Evolutionary conservation across 2,888 invertebrate genomes (phyloP).

Genomic region (Nephrotoma appendiculata): DNA sequence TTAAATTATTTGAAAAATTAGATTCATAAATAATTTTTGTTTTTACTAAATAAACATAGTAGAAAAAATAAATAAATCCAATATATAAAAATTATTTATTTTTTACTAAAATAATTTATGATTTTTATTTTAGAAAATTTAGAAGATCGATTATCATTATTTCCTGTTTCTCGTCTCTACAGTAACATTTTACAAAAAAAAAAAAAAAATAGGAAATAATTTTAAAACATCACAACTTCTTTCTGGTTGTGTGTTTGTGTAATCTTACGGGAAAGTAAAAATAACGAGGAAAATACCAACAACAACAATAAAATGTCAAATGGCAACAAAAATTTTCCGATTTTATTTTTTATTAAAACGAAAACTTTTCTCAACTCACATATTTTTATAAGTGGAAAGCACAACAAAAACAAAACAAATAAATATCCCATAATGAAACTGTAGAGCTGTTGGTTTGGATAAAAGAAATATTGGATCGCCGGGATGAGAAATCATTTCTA

Average conservation of each 20-base stretch:
- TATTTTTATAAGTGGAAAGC: not conserved
- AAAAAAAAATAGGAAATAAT: too few species aligned
- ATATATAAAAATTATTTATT: not conserved
- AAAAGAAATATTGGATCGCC: not conserved
- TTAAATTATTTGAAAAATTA: not conserved
- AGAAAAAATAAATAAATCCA: not conserved
- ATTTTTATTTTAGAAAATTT: not conserved
- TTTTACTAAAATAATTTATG: not conserved
- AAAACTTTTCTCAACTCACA: not conserved
- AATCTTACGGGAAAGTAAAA: not conserved
- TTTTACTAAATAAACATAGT: not conserved
- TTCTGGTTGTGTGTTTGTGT: not conserved
- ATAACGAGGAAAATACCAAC: not conserved
- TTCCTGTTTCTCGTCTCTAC: not conserved
- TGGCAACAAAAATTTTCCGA: not conserved
- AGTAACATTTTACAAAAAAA: not conserved
- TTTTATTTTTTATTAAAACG: not conserved
- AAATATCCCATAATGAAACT: not conserved
- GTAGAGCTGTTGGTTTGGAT: not conserved
- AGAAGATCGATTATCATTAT: not conserved
- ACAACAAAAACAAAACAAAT: not conserved
- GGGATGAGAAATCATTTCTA: not conserved
- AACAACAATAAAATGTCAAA: not conserved
- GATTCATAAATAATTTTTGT: not conserved
- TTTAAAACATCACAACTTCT: not conserved